Conservation (phyloP, 2,888 invertebrate species). For the Drosophila limbata region DNA sequence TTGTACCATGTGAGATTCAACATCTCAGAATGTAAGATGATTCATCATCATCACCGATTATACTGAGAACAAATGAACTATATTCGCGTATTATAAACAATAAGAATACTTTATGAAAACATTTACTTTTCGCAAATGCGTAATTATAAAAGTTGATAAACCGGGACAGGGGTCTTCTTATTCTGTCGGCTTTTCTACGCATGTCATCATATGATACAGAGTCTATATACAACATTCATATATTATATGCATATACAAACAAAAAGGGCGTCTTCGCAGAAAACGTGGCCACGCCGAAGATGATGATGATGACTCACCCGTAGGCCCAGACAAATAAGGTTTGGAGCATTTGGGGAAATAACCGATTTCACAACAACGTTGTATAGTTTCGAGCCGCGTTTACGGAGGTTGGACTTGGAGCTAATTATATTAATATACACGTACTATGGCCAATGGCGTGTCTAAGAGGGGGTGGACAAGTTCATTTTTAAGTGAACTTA, state of each 20-base stretch:
- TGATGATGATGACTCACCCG: conserved; percentile 1
- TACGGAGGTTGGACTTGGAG: neutral
- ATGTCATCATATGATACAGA: conserved; percentile 1
- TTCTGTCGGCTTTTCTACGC: neutral
- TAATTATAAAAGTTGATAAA: conserved; percentile 3
- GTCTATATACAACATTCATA: neutral
- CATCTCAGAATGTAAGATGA: conserved; percentile 23
- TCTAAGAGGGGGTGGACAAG: too few relatives aligned
- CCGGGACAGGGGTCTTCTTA: neutral
- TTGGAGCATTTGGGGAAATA: neutral
- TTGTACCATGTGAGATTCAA: neutral
- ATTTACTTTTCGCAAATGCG: neutral
- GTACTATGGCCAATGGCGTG: too few relatives aligned
- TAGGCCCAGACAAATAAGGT: neutral
- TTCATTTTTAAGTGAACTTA: too few relatives aligned
- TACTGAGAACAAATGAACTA: neutral
- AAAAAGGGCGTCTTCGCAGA: conserved; percentile 1
- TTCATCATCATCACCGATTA: conserved; percentile 12
- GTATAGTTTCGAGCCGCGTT: neutral
- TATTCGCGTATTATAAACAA: neutral
- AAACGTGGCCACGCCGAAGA: neutral
- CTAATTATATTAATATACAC: conserved; percentile 31
- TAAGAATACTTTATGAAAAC: neutral
- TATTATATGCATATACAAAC: neutral
- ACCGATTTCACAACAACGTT: conserved; percentile 1